Conservation (phyloP, 2,888 invertebrate genomes). For the Amiota minor region DNA sequence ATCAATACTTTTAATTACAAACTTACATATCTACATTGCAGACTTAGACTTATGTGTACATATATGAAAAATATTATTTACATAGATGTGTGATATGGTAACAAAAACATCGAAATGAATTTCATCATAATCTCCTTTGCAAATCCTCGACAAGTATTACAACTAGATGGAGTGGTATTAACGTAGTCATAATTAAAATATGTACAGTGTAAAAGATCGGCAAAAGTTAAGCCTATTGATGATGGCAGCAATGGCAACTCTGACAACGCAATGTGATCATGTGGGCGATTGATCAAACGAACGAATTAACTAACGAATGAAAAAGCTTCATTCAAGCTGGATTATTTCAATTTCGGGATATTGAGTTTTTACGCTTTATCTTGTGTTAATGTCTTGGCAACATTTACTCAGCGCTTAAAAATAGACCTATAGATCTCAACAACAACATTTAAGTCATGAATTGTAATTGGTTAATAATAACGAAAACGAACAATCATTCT, state of each 20-base stretch:
- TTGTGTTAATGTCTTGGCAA: background rate
- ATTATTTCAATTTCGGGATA: constrained; percentile 30
- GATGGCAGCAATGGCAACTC: constrained; percentile 38
- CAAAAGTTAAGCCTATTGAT: constrained; percentile 45
- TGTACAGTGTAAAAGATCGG: constrained; percentile 6
- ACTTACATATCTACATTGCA: no score
- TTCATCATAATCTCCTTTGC: no score
- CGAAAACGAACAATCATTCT: constrained; percentile 12
- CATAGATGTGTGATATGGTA: no score
- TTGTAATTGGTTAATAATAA: constrained; percentile 25
- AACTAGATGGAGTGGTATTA: no score
- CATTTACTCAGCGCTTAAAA: constrained; percentile 9
- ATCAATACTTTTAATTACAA: no score
- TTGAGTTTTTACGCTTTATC: background rate
- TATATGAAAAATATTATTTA: no score
- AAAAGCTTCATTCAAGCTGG: constrained; percentile 27
- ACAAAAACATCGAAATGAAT: no score
- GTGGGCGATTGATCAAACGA: constrained; percentile 46
- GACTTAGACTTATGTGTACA: no score
- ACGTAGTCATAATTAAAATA: no score
- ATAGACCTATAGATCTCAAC: constrained; percentile 17
- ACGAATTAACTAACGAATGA: background rate
- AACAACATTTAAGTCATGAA: constrained; percentile 8
- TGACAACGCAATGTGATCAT: constrained; percentile 31
- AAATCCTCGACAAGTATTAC: no score